These are phyloP conservation scores for Drosophila nasuta DNA, from an alignment of 1,140 invertebrate species.

Conservation along the genomic window DNA sequence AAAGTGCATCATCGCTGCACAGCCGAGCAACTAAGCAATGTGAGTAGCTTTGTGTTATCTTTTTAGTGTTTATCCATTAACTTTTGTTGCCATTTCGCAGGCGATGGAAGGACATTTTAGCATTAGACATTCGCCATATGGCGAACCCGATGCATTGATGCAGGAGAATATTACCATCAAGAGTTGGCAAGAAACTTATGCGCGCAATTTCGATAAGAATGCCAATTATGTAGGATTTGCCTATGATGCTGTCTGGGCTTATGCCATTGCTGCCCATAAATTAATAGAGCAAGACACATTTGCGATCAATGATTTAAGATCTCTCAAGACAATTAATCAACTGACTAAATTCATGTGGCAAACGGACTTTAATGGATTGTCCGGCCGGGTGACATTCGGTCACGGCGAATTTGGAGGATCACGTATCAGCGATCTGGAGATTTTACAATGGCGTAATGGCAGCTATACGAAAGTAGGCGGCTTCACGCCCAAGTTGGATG, in stretches of 20 bases:
- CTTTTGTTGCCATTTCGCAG: constrained; percentile 63
- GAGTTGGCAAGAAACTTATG: constrained; percentile 85
- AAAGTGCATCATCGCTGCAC: constrained; percentile 56
- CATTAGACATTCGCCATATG: constrained; percentile 89
- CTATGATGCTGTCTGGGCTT: constrained; percentile 95
- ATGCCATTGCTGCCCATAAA: constrained; percentile 87
- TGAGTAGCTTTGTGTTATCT: constrained; percentile 25
- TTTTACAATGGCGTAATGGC: constrained; percentile 89
- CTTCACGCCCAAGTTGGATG: constrained; percentile 87
- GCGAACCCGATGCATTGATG: constrained; percentile 86
- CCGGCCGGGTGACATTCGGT: constrained; percentile 90
- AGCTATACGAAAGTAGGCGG: constrained; percentile 87
- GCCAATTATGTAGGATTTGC: constrained; percentile 90
- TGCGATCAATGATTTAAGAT: constrained; percentile 81
- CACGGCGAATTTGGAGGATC: constrained; percentile 87
- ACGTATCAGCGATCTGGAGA: constrained; percentile 88
- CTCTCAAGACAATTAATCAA: constrained; percentile 82
- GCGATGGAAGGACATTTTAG: constrained; percentile 92
- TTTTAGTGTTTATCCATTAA: not conserved
- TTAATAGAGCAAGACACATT: constrained; percentile 46
- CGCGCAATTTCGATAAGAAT: constrained; percentile 15
- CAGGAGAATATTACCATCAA: constrained; percentile 88
- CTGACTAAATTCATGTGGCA: constrained; percentile 86
- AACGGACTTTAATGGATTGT: constrained; percentile 91
- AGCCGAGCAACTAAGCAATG: constrained; percentile 45